A percentile compares a stretch with the other conserved stretches of the same genome.
phyloP scores from a whole-genome alignment of 1,140 invertebrate genomes.

The Heliconius melpomene region DNA sequence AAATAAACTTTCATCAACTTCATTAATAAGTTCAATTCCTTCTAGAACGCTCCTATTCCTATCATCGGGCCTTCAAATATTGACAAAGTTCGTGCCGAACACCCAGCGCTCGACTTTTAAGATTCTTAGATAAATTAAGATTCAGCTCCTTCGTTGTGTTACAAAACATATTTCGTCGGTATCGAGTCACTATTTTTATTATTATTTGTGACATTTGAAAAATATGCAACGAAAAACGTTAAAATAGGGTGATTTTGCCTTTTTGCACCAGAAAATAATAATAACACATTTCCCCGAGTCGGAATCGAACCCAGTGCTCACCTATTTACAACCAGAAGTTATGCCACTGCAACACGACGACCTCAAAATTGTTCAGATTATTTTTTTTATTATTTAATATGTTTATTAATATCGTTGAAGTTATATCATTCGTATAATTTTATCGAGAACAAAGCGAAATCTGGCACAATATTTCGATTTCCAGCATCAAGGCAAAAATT shows the following conservation, averaged over 20 bases:
- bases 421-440: background rate
- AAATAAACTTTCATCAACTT: conserved; percentile 32
- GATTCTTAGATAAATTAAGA: conserved; percentile 49
- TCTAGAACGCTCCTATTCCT: conserved; percentile 28
- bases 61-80: conserved; percentile 35
- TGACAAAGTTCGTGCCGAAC: conserved; percentile 31
- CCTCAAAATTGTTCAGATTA: background rate
- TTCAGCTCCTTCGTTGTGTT: conserved; percentile 30
- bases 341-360: too few relatives aligned
- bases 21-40: conserved; percentile 33
- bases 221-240: too few relatives aligned
- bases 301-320: background rate
- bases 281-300: background rate
- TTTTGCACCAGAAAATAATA: background rate
- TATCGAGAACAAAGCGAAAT: conserved; percentile 20
- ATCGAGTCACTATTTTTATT: background rate
- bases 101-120: conserved; percentile 31
- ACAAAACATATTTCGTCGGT: conserved; percentile 17
- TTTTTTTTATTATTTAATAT: background rate
- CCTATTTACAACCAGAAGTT: too few relatives aligned
- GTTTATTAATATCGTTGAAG: background rate
- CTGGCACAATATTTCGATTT: conserved; percentile 39
- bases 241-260: background rate
- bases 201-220: background rate
- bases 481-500: conserved; percentile 53